These are phyloP conservation scores for Flexamia atlantica DNA, from an alignment of 2,888 invertebrate species.

Conservation along the genomic window DNA sequence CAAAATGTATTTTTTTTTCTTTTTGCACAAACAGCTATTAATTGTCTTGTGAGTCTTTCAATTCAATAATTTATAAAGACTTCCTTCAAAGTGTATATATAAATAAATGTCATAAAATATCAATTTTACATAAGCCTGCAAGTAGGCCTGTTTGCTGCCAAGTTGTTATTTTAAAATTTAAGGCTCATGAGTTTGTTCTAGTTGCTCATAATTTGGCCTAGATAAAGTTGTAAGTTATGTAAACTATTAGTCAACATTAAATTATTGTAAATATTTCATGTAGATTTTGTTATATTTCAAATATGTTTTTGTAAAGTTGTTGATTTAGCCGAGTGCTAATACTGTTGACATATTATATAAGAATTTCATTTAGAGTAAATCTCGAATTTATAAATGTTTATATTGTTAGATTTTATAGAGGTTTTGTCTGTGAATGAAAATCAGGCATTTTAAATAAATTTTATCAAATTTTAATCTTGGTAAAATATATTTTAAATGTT, in stretches of 20 bases:
- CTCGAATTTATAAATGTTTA: slow-evolving; percentile 40
- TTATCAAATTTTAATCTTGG: background rate
- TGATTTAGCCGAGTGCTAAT: slow-evolving; percentile 50
- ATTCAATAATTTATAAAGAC: background rate
- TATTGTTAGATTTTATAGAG: slow-evolving; percentile 54
- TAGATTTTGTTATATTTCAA: slow-evolving; percentile 53
- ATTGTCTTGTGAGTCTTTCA: slow-evolving; percentile 8
- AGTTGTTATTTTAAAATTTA: slow-evolving; percentile 12
- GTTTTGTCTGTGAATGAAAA: slow-evolving; percentile 30
- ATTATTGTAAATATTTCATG: slow-evolving; percentile 37
- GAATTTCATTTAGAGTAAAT: slow-evolving; percentile 31
- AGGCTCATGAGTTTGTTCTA: slow-evolving; percentile 45
- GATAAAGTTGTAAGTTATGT: slow-evolving; percentile 33
- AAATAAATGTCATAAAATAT: background rate
- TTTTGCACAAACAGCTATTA: background rate
- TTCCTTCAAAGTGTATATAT: background rate
- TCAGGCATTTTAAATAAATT: slow-evolving; percentile 14
- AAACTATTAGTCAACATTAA: slow-evolving; percentile 15
- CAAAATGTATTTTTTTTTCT: too few relatives aligned
- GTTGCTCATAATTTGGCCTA: slow-evolving; percentile 57
- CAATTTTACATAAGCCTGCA: background rate
- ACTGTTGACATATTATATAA: slow-evolving; percentile 36
- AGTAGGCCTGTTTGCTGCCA: slow-evolving; percentile 34
- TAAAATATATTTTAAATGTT: background rate
- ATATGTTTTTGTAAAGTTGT: slow-evolving; percentile 45